Base-by-base conservation (phyloP, 2,888 invertebrate species). In the Erannis defoliaria region DNA sequence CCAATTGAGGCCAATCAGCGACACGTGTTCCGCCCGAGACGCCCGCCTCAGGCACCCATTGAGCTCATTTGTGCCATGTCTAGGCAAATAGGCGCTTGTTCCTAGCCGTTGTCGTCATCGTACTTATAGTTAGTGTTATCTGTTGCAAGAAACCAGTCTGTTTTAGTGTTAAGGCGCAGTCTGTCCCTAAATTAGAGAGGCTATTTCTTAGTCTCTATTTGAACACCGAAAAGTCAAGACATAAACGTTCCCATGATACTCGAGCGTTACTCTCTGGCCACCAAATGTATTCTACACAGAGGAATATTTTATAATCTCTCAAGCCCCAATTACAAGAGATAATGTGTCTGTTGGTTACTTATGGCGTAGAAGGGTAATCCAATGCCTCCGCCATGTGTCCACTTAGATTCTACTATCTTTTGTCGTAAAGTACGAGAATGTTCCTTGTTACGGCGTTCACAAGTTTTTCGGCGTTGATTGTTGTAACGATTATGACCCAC, bases 1-100 rank as follows among this genome's bases (percentile, higher is more conserved):
- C 91, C 93, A 93, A 93, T 93, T 93, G 93, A 81, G 92, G 91
- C 87, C 93, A 92, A 93, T 93, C 92, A 93, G 76, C 81, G 90
- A 87, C 92, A 93, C 93, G 93, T 92, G 93, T 90, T 90, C 79
- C 84, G 85, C 75, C 73, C 77, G 82, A 88, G 88, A 86, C 82
- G 86, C 77, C 80, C 80, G 86, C 83, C 86, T 88, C 78, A 81
- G 80, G 80, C 82, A 80, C 76, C 86, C 80, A 89, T 88, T 89
- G 83, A 88, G 86, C 86, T 86, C 83, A 80, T 87, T 79, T 70
- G 70, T 61, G 48, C 77, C 72, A 73, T 79, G 78, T 77, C 81
- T 79, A 77, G 73, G 76, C 77, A 77, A 77, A 77, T 77, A 70
- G 66, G 70, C 48, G 62, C 64, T 66, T 71, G 73, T 72, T 68